Evolutionary conservation across 2,888 invertebrate species (phyloP), one percentile per base, ranked within the genome.

Genomic region (Cryptops parisi): DNA sequence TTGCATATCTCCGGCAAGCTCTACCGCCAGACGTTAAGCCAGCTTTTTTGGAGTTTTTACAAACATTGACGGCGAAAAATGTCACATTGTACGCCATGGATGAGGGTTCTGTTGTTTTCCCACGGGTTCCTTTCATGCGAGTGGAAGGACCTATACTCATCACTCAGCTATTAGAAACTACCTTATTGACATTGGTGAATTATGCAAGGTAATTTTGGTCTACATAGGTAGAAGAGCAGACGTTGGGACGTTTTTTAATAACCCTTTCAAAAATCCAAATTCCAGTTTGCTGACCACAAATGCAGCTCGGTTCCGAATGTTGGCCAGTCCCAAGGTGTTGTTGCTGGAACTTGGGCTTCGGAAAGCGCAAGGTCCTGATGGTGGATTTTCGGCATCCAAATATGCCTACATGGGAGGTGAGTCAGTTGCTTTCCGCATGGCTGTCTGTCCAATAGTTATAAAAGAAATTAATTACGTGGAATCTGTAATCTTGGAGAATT

Each of bases 321-420:
- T 91, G 21, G 89, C 96, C 53, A 96, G 96, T 1, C 82, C 84
- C 65, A 78, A 86, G 64, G 81, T 90, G 51, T 79, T 82, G 19
- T 73, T 98, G 54, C 72, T 96, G 58, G 98, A 98, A 73, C 97
- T 97, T 72, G 97, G 98, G 17, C 74, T 98, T 62, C 75, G 98
- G 59, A 75, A 97, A 68, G 97, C 97, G 3, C 98, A 98, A 73
- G 98, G 98, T 15, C 97, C 97, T 1, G 96, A 98, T 70, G 97
- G 97, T 22, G 97, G 94, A 23, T 72, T 98, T 48, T 93, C 94
- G 25, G 97, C 98, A 3, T 96, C 96, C 2, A 93, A 93, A 74
- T 98, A 97, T 72, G 84, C 93, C 52, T 98, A 94, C 68, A 79
- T 96, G 62, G 96, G 96, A 83, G 75, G 73, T 71, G 55, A 47